Evolutionary conservation across 2,888 invertebrate species (phyloP).

Genomic region (Drosophila vallismaia): DNA sequence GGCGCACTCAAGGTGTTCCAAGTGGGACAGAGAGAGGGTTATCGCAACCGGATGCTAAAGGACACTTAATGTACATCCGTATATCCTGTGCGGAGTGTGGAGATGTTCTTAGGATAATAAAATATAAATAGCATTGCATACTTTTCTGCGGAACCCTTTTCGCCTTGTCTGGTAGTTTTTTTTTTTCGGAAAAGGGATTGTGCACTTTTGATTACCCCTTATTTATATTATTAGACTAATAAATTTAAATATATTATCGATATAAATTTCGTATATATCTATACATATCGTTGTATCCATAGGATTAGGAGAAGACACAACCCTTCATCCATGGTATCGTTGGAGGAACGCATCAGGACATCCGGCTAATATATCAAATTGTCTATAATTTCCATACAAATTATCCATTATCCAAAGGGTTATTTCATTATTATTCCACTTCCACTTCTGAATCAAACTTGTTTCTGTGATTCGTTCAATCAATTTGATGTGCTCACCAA

Average conservation of each 20-base stretch:
- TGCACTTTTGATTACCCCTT: not conserved
- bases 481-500: conserved; percentile 53
- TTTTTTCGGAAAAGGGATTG: not conserved
- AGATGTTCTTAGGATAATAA: conserved; percentile 65
- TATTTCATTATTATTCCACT: conserved; percentile 33
- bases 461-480: conserved; percentile 40
- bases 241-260: not conserved
- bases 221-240: not conserved
- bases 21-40: conserved; percentile 16
- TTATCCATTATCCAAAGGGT: conserved; percentile 26
- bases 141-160: conserved; percentile 31
- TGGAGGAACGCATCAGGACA: conserved; percentile 54
- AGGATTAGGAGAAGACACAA: too few species aligned
- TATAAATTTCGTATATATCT: too few species aligned
- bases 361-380: conserved; percentile 64
- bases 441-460: conserved; percentile 20
- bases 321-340: too few species aligned
- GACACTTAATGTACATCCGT: conserved; percentile 28
- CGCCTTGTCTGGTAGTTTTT: conserved; percentile 18
- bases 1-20: conserved; percentile 67
- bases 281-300: too few species aligned
- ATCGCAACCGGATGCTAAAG: not conserved
- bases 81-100: conserved; percentile 24
- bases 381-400: conserved; percentile 46
- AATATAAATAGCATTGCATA: conserved; percentile 63